Percentiles rank a stretch among this genome's conserved stretches.
Conservation (phyloP, 2,113 vertebrate genomes). For the Takifugu bimaculatus region DNA sequence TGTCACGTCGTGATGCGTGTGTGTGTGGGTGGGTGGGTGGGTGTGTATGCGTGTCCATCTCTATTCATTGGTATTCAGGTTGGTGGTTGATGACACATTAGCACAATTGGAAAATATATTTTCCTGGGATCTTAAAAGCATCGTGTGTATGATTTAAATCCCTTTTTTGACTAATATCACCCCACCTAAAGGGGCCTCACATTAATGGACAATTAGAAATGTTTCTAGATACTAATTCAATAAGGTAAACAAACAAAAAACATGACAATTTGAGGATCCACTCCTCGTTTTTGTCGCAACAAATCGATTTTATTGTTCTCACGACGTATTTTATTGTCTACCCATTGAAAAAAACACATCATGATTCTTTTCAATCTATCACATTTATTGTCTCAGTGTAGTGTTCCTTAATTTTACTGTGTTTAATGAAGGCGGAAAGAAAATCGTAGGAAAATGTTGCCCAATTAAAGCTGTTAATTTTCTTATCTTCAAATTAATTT, state of each 20-base stretch:
- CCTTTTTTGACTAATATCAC: no score
- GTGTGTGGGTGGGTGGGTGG: conserved; percentile 11
- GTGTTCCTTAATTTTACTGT: background rate
- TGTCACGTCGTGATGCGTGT: conserved; percentile 13
- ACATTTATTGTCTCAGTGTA: conserved; percentile 20
- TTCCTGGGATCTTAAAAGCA: no score
- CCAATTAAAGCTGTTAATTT: conserved; percentile 21
- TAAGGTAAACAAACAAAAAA: no score
- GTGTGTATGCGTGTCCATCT: conserved; percentile 4
- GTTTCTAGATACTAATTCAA: no score
- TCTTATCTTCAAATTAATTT: conserved; percentile 21
- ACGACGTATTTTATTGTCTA: conserved; percentile 31
- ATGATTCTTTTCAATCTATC: conserved; percentile 38
- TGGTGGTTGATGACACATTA: background rate
- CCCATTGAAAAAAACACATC: conserved; percentile 44
- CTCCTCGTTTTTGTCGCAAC: no score
- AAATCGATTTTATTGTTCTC: no score
- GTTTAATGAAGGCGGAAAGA: conserved; percentile 26
- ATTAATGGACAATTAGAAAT: no score
- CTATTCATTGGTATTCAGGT: background rate
- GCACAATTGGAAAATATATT: background rate
- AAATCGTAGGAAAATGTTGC: conserved; percentile 5
- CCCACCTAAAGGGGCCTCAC: no score
- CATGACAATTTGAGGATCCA: no score
- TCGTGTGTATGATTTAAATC: no score